Conservation (phyloP, 1,140 invertebrate species). For the Nomia melanderi region DNA sequence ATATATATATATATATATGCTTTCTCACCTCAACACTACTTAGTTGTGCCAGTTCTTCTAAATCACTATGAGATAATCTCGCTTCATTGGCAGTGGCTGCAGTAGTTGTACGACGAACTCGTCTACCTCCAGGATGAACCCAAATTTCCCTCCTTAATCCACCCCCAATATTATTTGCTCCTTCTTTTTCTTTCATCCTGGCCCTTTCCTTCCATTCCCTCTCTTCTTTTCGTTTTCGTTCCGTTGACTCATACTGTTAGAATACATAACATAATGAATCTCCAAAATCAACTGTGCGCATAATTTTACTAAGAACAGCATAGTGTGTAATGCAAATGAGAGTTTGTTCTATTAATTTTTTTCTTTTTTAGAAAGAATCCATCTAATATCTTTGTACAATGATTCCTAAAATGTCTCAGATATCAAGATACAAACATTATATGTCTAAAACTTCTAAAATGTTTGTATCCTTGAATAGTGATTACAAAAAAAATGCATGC, state of each 20-base stretch:
- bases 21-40: slow-evolving; percentile 87
- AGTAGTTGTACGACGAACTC: slow-evolving; percentile 86
- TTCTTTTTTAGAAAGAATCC: neutral
- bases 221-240: slow-evolving; percentile 87
- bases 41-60: slow-evolving; percentile 86
- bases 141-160: slow-evolving; percentile 88
- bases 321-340: slow-evolving; percentile 37
- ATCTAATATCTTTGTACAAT: neutral
- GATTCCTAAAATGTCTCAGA: slow-evolving; percentile 26
- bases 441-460: neutral
- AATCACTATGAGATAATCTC: slow-evolving; percentile 81
- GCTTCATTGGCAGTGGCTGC: slow-evolving; percentile 76
- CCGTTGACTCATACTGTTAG: slow-evolving; percentile 89
- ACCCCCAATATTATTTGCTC: slow-evolving; percentile 76
- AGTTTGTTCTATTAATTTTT: slow-evolving; percentile 9
- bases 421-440: slow-evolving; percentile 36
- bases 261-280: slow-evolving; percentile 3
- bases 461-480: slow-evolving; percentile 16
- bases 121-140: slow-evolving; percentile 87
- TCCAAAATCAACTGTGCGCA: too few relatives aligned
- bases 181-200: slow-evolving; percentile 83
- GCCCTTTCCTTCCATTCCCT: slow-evolving; percentile 82
- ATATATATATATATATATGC: too few relatives aligned
- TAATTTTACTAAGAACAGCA: slow-evolving; percentile 1
- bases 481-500: slow-evolving; percentile 26